Conservation (phyloP, 2,888 invertebrate genomes). For the Dioctria rufipes region DNA sequence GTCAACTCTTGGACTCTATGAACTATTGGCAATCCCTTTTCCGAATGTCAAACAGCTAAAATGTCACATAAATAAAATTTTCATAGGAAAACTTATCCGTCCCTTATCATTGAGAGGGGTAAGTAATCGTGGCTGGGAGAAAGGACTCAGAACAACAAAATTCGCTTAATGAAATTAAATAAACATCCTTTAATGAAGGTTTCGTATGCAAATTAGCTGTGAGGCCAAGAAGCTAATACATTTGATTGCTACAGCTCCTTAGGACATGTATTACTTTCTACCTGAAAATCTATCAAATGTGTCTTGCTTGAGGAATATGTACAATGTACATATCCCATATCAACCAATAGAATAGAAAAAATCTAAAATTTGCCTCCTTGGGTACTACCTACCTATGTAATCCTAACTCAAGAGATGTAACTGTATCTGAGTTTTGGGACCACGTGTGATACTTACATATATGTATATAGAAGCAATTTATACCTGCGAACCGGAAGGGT, state of each 20-base stretch:
- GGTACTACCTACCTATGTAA: neutral
- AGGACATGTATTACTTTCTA: neutral
- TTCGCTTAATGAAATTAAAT: constrained; percentile 6
- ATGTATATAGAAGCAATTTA: neutral
- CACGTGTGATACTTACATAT: too few relatives aligned
- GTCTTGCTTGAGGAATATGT: neutral
- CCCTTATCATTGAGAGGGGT: neutral
- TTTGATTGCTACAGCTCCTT: neutral
- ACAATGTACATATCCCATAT: neutral
- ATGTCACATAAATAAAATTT: constrained; percentile 9
- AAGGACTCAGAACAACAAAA: neutral
- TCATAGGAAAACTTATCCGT: neutral
- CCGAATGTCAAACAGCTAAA: neutral
- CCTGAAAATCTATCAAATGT: constrained; percentile 1
- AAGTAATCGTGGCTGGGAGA: neutral
- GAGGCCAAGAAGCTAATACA: constrained; percentile 1
- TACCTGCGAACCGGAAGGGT: constrained; percentile 1
- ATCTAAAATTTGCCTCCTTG: neutral
- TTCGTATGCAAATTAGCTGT: constrained; percentile 16
- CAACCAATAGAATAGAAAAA: neutral
- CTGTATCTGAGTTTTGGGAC: neutral
- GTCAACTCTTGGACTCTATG: neutral
- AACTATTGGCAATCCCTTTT: neutral
- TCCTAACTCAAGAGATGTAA: neutral
- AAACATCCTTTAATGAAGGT: constrained; percentile 5